Evolutionary conservation across 2,888 invertebrate species (phyloP).

Genomic region (Congeria kusceri): DNA sequence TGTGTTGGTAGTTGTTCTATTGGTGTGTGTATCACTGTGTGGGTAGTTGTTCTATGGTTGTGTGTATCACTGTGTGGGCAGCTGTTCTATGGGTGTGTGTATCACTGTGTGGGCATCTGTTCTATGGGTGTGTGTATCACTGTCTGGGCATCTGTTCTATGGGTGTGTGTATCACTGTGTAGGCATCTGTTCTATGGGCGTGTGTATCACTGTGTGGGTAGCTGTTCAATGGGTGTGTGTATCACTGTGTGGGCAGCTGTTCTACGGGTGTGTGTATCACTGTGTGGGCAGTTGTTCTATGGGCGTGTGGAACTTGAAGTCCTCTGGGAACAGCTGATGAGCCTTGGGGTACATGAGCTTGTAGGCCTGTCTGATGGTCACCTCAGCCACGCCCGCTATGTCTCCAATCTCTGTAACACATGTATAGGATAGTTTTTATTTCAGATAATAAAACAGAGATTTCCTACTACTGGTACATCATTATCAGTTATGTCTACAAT

Average conservation of each 20-base stretch:
- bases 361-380: slow-evolving; percentile 98
- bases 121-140: slow-evolving; percentile 95
- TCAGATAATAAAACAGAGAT: neutral
- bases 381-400: slow-evolving; percentile 99
- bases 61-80: slow-evolving; percentile 91
- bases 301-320: slow-evolving; percentile 97
- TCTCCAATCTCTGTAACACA: slow-evolving; percentile 94
- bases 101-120: slow-evolving; percentile 90
- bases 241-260: slow-evolving; percentile 90
- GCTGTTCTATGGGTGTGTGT: slow-evolving; percentile 96
- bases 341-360: slow-evolving; percentile 98
- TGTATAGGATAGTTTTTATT: neutral
- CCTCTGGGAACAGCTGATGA: slow-evolving; percentile 95
- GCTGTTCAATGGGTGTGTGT: slow-evolving; percentile 96
- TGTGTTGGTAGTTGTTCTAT: slow-evolving; percentile 94
- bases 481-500: too few relatives aligned
- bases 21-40: slow-evolving; percentile 90
- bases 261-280: slow-evolving; percentile 93
- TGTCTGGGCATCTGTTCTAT: slow-evolving; percentile 94
- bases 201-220: slow-evolving; percentile 91
- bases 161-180: slow-evolving; percentile 90
- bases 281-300: slow-evolving; percentile 94
- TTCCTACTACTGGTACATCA: too few relatives aligned
- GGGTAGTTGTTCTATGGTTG: slow-evolving; percentile 97
- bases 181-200: slow-evolving; percentile 97